These are phyloP conservation scores for Pocota personata DNA, from an alignment of 2,888 invertebrate genomes.

Conservation along the genomic window DNA sequence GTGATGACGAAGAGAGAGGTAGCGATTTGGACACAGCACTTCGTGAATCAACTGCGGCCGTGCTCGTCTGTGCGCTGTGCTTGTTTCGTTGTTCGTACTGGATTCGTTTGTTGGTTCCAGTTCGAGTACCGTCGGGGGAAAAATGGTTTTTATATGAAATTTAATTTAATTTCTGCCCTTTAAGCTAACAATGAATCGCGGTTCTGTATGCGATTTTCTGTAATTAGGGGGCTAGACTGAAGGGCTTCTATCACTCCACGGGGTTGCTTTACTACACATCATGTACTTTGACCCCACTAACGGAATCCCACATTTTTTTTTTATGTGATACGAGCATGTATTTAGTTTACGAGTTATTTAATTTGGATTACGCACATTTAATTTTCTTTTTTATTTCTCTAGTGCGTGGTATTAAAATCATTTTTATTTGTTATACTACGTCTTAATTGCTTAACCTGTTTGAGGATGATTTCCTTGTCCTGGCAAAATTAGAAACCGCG, in stretches of 20 bases:
- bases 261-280: conserved; percentile 61
- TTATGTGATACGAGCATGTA: too few relatives aligned
- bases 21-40: not conserved
- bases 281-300: conserved; percentile 58
- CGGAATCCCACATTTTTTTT: conserved; percentile 38
- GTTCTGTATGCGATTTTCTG: conserved; percentile 31
- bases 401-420: too few relatives aligned
- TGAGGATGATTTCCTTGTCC: too few relatives aligned
- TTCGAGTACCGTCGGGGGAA: not conserved
- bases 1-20: not conserved
- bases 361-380: too few relatives aligned
- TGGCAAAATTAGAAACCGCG: too few relatives aligned
- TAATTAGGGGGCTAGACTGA: conserved; percentile 76
- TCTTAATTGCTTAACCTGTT: too few relatives aligned
- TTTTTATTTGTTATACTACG: too few relatives aligned
- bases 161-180: not conserved
- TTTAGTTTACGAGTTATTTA: too few relatives aligned
- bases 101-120: not conserved
- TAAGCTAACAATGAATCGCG: conserved; percentile 24
- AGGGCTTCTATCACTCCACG: conserved; percentile 78
- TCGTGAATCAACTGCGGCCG: not conserved
- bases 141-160: not conserved
- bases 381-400: too few relatives aligned
- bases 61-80: not conserved
- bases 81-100: not conserved